Conservation (phyloP, 2,888 invertebrate species). For the Auanema freiburgensis region DNA sequence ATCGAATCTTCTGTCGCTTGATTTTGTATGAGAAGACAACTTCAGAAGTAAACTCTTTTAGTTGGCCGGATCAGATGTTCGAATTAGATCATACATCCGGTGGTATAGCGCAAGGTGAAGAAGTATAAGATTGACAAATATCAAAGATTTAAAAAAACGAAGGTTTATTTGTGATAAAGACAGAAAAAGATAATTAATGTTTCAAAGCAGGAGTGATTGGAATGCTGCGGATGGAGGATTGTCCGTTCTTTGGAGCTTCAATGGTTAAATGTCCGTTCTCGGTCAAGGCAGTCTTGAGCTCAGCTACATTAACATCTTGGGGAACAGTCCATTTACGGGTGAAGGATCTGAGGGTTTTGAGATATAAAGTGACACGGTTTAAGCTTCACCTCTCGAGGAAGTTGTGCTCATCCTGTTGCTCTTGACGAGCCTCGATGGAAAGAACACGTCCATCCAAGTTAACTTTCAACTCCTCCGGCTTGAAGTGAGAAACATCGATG, state of each 20-base stretch:
- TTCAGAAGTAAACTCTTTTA: too few relatives aligned
- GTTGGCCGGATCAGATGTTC: too few relatives aligned
- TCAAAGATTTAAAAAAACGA: too few relatives aligned
- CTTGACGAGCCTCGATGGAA: slow-evolving; percentile 24
- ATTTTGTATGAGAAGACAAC: too few relatives aligned
- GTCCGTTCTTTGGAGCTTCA: slow-evolving; percentile 25
- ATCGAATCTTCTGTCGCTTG: too few relatives aligned
- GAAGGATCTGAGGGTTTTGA: slow-evolving; percentile 12
- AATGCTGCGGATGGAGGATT: slow-evolving; percentile 5
- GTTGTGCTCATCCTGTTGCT: slow-evolving; percentile 21
- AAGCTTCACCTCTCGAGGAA: slow-evolving; percentile 14
- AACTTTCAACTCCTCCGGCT: slow-evolving; percentile 28
- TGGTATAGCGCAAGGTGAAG: too few relatives aligned
- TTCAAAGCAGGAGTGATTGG: slow-evolving; percentile 7
- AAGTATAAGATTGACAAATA: too few relatives aligned
- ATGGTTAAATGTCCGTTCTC: slow-evolving; percentile 29
- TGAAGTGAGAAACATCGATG: slow-evolving; percentile 25
- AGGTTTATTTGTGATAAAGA: too few relatives aligned
- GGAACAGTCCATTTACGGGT: slow-evolving; percentile 23
- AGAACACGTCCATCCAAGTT: slow-evolving; percentile 26
- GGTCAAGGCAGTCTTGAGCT: slow-evolving; percentile 23
- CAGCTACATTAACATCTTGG: slow-evolving; percentile 27
- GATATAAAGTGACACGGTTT: not conserved
- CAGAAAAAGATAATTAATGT: too few relatives aligned
- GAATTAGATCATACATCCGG: too few relatives aligned